phyloP scores from a whole-genome alignment of 2,797 vertebrate genomes.

The Myotis findleyi region DNA sequence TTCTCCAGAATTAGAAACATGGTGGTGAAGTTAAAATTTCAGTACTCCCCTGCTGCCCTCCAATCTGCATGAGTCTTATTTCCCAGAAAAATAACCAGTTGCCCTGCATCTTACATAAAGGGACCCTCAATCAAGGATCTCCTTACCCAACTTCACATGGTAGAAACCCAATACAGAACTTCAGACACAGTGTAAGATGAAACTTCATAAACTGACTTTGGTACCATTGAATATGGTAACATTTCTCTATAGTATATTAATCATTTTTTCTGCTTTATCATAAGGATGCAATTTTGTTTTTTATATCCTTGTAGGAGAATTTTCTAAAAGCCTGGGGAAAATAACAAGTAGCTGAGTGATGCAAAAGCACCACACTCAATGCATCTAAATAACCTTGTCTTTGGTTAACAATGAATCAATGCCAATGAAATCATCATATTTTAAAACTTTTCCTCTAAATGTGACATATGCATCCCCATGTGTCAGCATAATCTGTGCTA shows the following conservation, averaged over 20 bases:
- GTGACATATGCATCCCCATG: slow-evolving; percentile 59
- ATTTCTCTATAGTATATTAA: neutral
- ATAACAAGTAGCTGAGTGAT: slow-evolving; percentile 53
- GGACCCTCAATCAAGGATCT: neutral
- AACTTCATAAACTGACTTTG: neutral
- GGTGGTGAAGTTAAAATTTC: neutral
- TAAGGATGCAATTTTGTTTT: slow-evolving; percentile 25
- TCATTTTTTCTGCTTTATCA: neutral
- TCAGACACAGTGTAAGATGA: neutral
- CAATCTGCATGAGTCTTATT: neutral
- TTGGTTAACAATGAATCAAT: slow-evolving; percentile 45
- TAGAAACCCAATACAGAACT: neutral
- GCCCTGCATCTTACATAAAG: neutral
- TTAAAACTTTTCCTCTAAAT: slow-evolving; percentile 71
- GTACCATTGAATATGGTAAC: neutral
- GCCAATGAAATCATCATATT: slow-evolving; percentile 60
- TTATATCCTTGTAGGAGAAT: neutral
- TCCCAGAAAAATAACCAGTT: neutral
- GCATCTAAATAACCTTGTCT: slow-evolving; percentile 53
- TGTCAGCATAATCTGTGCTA: slow-evolving; percentile 69
- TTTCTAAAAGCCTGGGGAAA: slow-evolving; percentile 23
- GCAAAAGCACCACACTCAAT: neutral
- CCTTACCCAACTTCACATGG: neutral
- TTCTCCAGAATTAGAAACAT: neutral
- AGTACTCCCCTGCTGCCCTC: neutral